These are phyloP conservation scores for Ianthella basta DNA, from an alignment of 37 sponge, comb jelly and placozoan genomes.

Conservation along the genomic window DNA sequence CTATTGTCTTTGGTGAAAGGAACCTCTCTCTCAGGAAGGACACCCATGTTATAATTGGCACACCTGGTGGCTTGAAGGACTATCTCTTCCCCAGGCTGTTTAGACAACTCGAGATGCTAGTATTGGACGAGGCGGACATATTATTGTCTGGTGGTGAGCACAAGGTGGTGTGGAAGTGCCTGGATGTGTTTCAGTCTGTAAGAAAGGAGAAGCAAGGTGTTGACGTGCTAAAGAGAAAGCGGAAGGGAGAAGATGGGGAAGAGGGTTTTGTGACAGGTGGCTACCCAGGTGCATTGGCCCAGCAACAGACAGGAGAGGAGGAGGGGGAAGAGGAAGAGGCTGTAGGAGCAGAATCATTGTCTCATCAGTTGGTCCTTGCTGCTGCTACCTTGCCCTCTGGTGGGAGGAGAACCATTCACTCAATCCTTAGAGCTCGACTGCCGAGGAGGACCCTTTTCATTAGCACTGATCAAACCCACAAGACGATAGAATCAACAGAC, in stretches of 20 bases:
- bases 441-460: conserved; percentile 50
- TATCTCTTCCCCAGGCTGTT: conserved; percentile 56
- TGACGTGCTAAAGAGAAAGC: too few species aligned
- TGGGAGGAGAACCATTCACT: conserved; percentile 41
- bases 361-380: conserved; percentile 62
- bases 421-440: conserved; percentile 46
- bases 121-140: conserved; percentile 80
- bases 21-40: conserved; percentile 41
- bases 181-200: conserved; percentile 26
- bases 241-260: too few species aligned
- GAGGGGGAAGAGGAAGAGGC: too few species aligned
- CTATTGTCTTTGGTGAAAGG: conserved; percentile 15
- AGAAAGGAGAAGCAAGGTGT: too few species aligned
- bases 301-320: too few species aligned
- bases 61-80: conserved; percentile 41
- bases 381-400: conserved; percentile 78
- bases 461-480: conserved; percentile 61
- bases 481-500: conserved; percentile 21
- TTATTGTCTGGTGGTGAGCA: conserved; percentile 73
- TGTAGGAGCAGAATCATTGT: neutral
- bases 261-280: too few species aligned
- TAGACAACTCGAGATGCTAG: conserved; percentile 34
- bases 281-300: too few species aligned
- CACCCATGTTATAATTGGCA: conserved; percentile 60
- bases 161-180: conserved; percentile 45